These are phyloP conservation scores for Chlorocebus sabaeus DNA, from an alignment of 2,113 vertebrate genomes.

Conservation along the genomic window DNA sequence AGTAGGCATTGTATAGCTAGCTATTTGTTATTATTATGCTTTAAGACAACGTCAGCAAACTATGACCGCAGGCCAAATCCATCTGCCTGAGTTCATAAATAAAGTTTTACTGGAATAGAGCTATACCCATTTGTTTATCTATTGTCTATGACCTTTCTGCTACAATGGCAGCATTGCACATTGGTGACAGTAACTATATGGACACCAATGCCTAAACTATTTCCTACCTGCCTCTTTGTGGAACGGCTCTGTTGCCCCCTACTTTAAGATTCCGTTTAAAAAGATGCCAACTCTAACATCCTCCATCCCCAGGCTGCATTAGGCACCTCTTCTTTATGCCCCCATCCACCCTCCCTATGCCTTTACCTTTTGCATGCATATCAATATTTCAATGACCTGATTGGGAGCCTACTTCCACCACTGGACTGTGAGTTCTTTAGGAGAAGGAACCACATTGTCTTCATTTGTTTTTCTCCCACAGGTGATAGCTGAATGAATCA, in stretches of 20 bases:
- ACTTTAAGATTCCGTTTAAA: not conserved
- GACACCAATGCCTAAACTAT: not conserved
- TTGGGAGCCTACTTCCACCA: not conserved
- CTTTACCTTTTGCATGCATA: not conserved
- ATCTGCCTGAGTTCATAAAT: not conserved
- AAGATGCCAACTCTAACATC: not conserved
- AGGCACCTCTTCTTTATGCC: not conserved
- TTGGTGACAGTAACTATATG: not conserved
- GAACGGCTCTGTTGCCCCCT: not conserved
- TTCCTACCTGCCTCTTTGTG: not conserved
- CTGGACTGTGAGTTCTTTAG: not conserved
- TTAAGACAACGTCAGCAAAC: not conserved
- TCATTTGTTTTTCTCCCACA: not conserved
- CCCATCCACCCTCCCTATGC: accelerated
- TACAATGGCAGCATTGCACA: not conserved
- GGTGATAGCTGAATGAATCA: not conserved
- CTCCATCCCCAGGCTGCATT: no score
- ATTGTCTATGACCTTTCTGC: not conserved
- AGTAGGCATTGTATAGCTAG: not conserved
- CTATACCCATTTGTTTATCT: not conserved
- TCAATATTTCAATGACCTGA: not conserved
- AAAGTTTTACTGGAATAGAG: not conserved
- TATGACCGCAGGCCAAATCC: not conserved
- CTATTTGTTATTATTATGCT: not conserved
- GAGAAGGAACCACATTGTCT: not conserved